Evolutionary conservation across 2,888 invertebrate genomes (phyloP), one percentile per base, ranked within the genome.

Genomic region (Dendrolimus pini): DNA sequence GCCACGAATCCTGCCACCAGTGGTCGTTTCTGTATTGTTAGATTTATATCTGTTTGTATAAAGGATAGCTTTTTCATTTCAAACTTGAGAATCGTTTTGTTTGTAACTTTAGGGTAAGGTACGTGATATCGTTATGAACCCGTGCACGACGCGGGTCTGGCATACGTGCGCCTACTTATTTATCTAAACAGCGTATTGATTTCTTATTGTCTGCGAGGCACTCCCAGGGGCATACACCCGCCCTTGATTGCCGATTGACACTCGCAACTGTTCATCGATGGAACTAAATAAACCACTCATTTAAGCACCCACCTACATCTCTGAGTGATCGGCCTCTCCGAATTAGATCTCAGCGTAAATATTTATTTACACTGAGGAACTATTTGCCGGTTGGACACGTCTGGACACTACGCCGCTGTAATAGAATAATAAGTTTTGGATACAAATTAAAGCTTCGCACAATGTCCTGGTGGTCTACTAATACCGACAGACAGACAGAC

Each of bases 351-450:
- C 60, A 63, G 61, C 61, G 62, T 59, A 60, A 60, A 68, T 77
- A 76, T 77, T 76, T 66, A 75, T 75, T 74, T 71, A 74, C 70
- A 62, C 61, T 14, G 14, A 60, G 68, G 61, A 62, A 60, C 59
- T 59, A 65, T 61, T 59, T 58, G 60, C 63, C 59, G 59, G 57
- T 56, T 65, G 66, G 67, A 65, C 64, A 61, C 58, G 65, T 59
- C 69, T 62, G 63, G 57, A 47, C 58, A 62, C 53, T 61, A 42
- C 61, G 42, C 12, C 57, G 62, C 57, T 55, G 55, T 59, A 58
- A 58, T 55, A 54, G 58, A 53, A 56, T 60, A 58, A 65, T 61
- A 41, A 60, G 54, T 60, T 55, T 61, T 58, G 52, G 55, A 58
- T 54, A 57, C 30, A 13, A 13, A 18, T 41, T 42, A n/a, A 1